A percentile compares a stretch with the other conserved stretches of the same genome.
phyloP scores from a whole-genome alignment of 2,113 vertebrate genomes.

The Sapayoa aenigma region DNA sequence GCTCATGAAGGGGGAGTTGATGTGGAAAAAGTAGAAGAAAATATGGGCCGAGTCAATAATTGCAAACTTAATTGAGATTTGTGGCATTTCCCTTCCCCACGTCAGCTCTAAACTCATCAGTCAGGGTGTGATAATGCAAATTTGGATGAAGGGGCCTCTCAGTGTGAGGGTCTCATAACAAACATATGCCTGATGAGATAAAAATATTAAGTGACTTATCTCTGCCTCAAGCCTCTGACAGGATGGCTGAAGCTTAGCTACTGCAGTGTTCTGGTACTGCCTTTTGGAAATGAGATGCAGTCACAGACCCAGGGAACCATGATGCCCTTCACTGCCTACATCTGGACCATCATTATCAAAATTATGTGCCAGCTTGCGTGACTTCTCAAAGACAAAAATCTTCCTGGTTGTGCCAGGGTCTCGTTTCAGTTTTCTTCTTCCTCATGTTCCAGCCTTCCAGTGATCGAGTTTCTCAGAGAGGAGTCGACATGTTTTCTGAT shows the following conservation, averaged over 20 bases:
- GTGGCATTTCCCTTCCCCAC: not conserved
- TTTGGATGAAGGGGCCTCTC: not conserved
- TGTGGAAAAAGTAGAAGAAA: not conserved
- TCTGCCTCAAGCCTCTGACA: not conserved
- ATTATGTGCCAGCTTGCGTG: not conserved
- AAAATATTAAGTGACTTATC: not conserved
- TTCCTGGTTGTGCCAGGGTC: not conserved
- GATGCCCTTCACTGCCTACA: not conserved
- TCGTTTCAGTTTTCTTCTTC: not conserved
- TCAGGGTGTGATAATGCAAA: not conserved
- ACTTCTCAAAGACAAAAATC: not conserved
- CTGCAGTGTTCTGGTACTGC: not conserved
- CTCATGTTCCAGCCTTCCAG: not conserved
- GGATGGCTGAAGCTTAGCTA: not conserved
- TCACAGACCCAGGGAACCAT: not conserved
- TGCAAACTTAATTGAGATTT: not conserved
- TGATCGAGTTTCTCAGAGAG: not conserved
- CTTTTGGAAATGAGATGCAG: not conserved
- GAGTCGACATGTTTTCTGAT: not conserved
- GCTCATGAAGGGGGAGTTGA: not conserved
- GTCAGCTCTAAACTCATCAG: not conserved
- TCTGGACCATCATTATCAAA: not conserved
- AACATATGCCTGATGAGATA: not conserved
- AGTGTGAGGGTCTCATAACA: not conserved
- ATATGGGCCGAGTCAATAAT: not conserved